Evolutionary conservation across 2,888 invertebrate genomes (phyloP).

Genomic region (Agrochola circellaris): DNA sequence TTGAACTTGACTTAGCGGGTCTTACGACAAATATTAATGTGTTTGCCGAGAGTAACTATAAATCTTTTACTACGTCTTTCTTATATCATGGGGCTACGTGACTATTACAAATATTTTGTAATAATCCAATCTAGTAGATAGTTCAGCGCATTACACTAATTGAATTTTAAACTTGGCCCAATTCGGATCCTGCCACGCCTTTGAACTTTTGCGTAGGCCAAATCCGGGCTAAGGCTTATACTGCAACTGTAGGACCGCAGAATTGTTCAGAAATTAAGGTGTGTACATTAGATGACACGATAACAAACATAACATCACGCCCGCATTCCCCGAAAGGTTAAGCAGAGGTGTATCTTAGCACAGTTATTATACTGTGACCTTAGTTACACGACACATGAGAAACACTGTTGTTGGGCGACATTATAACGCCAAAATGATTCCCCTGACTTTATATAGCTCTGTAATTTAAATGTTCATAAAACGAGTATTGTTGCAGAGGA

Average conservation of each 20-base stretch:
- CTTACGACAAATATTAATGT: constrained; percentile 47
- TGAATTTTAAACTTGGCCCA: constrained; percentile 37
- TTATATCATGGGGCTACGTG: constrained; percentile 24
- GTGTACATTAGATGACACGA: neutral
- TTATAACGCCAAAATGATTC: neutral
- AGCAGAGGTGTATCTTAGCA: neutral
- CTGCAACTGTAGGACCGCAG: neutral
- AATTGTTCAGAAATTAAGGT: constrained; percentile 6
- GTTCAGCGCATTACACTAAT: constrained; percentile 49
- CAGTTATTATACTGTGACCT: too few relatives aligned
- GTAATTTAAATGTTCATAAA: constrained; percentile 6
- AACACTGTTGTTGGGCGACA: neutral
- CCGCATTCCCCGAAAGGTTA: neutral
- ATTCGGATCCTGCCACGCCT: constrained; percentile 27
- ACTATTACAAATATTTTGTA: constrained; percentile 38
- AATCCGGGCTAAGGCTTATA: constrained; percentile 4
- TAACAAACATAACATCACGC: neutral
- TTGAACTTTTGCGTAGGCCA: neutral
- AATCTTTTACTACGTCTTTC: constrained; percentile 27
- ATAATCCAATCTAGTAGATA: constrained; percentile 31
- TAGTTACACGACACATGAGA: neutral
- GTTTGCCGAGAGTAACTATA: constrained; percentile 44
- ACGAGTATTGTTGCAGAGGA: constrained; percentile 21
- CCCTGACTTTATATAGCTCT: neutral
- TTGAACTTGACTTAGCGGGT: constrained; percentile 63